Percentiles rank a stretch among this genome's conserved stretches.
phyloP scores from a whole-genome alignment of 1,140 invertebrate species.

The Pteromalus puparum region DNA sequence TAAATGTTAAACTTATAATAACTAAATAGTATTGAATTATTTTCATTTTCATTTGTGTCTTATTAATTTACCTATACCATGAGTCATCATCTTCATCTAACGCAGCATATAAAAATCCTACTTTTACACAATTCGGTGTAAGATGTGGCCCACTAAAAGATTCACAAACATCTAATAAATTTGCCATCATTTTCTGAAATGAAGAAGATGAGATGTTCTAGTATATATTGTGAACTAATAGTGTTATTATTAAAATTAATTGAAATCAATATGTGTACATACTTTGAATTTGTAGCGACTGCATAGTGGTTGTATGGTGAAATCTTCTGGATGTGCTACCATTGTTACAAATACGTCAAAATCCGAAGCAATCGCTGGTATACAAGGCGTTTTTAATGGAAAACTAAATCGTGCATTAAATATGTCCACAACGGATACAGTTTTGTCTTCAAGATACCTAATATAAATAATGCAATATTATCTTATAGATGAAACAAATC shows the following conservation, averaged over 20 bases:
- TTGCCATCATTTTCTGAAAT: conserved; percentile 72
- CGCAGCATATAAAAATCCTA: conserved; percentile 75
- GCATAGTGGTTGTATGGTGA: conserved; percentile 66
- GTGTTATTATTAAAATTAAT: conserved; percentile 28
- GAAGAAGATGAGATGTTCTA: no score
- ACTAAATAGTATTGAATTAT: not conserved
- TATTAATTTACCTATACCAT: conserved; percentile 77
- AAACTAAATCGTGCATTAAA: not conserved
- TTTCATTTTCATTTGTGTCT: not conserved
- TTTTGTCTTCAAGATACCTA: not conserved
- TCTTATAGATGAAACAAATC: not conserved
- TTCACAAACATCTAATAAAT: conserved; percentile 74
- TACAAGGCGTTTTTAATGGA: not conserved
- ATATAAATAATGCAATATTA: not conserved
- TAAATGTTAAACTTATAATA: not conserved
- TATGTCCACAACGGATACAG: not conserved
- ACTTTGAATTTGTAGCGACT: conserved; percentile 54
- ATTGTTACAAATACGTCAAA: conserved; percentile 79
- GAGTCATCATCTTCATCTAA: conserved; percentile 71
- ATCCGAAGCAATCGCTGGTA: conserved; percentile 61
- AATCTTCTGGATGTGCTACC: conserved; percentile 78
- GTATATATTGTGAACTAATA: not conserved
- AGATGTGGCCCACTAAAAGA: conserved; percentile 65
- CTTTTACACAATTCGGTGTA: conserved; percentile 65
- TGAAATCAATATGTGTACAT: conserved; percentile 41